These are phyloP conservation scores for Botia kubotai DNA, from an alignment of 2,797 vertebrate genomes.

Conservation along the genomic window DNA sequence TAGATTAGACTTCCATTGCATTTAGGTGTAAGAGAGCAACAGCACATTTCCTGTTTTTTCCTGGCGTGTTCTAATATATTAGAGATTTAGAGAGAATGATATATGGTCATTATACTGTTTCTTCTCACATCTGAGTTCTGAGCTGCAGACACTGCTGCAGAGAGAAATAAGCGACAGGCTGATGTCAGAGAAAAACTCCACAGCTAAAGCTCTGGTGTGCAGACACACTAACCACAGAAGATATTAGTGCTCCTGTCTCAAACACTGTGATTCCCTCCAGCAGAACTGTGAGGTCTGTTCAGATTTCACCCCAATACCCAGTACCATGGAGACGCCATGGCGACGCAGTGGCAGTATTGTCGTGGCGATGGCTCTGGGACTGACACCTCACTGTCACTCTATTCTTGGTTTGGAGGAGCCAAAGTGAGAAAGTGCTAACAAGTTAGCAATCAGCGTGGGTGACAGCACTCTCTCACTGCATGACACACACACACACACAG, in stretches of 20 bases:
- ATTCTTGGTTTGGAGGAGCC: constrained; percentile 68
- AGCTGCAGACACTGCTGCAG: no score
- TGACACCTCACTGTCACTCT: constrained; percentile 77
- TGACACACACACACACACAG: constrained; percentile 38
- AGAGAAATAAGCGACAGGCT: background rate
- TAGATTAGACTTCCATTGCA: no score
- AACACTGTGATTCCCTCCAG: constrained; percentile 2
- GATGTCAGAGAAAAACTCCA: background rate
- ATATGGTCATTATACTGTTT: no score
- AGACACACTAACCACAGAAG: background rate
- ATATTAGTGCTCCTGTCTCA: background rate
- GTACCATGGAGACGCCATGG: constrained; percentile 9
- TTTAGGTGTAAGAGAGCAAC: no score
- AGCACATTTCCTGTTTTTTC: no score
- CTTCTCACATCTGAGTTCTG: no score
- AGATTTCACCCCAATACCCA: constrained; percentile 33
- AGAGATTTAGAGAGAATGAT: no score
- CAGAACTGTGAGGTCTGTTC: constrained; percentile 25
- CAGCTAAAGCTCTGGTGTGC: background rate
- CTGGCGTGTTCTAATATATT: no score
- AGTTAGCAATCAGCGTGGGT: constrained; percentile 79
- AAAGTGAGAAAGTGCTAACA: constrained; percentile 80
- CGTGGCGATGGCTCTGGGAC: constrained; percentile 64
- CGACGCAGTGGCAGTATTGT: background rate
- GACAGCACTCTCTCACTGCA: constrained; percentile 63